These are phyloP conservation scores for Leptobrachium ailaonicum DNA, from an alignment of 2,113 vertebrate species.

Conservation along the genomic window DNA sequence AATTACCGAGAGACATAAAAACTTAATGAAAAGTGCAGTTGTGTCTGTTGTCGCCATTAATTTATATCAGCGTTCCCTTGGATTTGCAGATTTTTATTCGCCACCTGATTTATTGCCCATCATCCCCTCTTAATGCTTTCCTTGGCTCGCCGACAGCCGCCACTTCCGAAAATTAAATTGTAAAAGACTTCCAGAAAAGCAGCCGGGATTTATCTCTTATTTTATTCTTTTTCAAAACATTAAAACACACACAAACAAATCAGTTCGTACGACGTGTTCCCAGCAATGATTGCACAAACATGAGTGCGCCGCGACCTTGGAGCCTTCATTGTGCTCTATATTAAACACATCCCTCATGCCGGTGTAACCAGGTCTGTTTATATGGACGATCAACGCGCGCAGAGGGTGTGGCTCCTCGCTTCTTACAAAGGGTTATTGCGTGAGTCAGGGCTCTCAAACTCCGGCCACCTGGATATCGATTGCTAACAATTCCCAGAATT, in stretches of 20 bases:
- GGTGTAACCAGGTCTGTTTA: no score
- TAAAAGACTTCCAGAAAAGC: slow-evolving; percentile 6
- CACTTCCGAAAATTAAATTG: slow-evolving; percentile 26
- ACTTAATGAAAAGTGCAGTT: background rate
- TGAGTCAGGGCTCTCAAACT: no score
- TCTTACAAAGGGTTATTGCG: no score
- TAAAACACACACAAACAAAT: background rate
- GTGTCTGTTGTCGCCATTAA: background rate
- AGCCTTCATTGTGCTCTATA: background rate
- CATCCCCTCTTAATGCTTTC: background rate
- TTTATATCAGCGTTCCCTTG: background rate
- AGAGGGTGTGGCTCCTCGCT: no score
- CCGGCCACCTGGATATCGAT: no score
- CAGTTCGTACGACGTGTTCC: background rate
- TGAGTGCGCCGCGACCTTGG: background rate
- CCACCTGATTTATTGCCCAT: slow-evolving; percentile 1
- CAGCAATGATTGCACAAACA: background rate
- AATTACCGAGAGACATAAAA: background rate
- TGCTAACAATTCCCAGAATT: no score
- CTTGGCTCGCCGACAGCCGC: background rate
- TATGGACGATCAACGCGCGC: no score
- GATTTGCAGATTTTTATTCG: background rate
- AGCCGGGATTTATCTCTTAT: background rate
- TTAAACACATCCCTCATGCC: slow-evolving; percentile 23
- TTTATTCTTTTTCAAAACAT: no score